Percentiles rank a stretch among this genome's conserved stretches.
Conservation (phyloP, 1,140 invertebrate genomes). For the Galendromus occidentalis region DNA sequence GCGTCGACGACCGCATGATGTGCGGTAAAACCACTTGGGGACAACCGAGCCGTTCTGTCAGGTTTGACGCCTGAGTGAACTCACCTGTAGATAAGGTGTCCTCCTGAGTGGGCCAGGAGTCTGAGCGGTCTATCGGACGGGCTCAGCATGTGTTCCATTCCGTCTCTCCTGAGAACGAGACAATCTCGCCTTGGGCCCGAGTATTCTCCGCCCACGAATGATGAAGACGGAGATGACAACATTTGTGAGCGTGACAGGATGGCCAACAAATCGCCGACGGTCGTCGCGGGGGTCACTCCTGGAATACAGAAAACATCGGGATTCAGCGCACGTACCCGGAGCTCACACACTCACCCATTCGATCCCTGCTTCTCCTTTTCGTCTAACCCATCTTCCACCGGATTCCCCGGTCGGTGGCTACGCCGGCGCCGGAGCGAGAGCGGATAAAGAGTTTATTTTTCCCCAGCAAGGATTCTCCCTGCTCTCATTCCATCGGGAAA, state of each 20-base stretch:
- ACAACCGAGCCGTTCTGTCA: no score
- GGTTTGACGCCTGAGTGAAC: no score
- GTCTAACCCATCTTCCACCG: no score
- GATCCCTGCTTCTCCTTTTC: neutral
- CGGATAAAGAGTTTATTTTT: no score
- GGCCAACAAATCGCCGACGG: neutral
- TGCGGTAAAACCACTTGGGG: no score
- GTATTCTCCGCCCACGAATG: neutral
- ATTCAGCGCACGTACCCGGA: neutral
- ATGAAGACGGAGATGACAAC: neutral
- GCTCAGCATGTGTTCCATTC: slow-evolving; percentile 2
- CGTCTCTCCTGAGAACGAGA: neutral
- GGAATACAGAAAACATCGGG: neutral
- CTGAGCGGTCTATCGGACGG: neutral
- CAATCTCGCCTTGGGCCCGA: neutral
- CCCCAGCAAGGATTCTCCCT: no score
- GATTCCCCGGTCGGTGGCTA: no score
- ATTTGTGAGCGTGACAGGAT: slow-evolving; percentile 5
- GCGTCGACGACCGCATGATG: no score
- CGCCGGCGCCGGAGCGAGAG: no score
- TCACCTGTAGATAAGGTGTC: slow-evolving; percentile 7
- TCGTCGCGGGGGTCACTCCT: slow-evolving; percentile 9
- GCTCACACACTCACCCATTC: neutral
- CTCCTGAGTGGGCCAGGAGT: neutral
- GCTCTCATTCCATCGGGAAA: no score